phyloP scores from a whole-genome alignment of 1,140 invertebrate species.

The Dreissena polymorpha region DNA sequence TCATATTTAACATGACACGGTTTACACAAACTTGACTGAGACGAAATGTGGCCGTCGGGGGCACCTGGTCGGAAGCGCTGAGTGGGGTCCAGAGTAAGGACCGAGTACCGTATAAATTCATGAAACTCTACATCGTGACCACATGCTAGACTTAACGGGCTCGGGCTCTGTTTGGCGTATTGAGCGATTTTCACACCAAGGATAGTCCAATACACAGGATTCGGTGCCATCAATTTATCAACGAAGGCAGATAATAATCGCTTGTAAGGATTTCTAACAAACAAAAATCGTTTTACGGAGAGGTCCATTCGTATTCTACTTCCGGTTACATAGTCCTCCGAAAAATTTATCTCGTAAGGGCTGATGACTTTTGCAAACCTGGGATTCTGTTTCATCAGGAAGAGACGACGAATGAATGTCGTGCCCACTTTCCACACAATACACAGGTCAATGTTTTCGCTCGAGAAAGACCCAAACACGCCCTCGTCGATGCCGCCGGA shows the following conservation, averaged over 20 bases:
- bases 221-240: slow-evolving; percentile 68
- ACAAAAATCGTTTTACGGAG: slow-evolving; percentile 51
- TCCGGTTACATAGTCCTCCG: background rate
- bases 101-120: slow-evolving; percentile 65
- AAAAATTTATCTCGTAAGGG: background rate
- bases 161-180: background rate
- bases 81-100: slow-evolving; percentile 47
- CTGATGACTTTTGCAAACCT: background rate
- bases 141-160: slow-evolving; percentile 36
- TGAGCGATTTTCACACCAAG: slow-evolving; percentile 44
- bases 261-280: slow-evolving; percentile 64
- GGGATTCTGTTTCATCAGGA: background rate
- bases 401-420: background rate
- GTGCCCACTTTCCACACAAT: slow-evolving; percentile 3
- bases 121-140: slow-evolving; percentile 67
- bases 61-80: background rate
- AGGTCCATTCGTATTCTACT: background rate
- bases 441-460: background rate
- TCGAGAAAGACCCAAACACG: background rate
- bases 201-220: slow-evolving; percentile 63
- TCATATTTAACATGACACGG: slow-evolving; percentile 60
- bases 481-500: background rate
- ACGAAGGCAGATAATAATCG: slow-evolving; percentile 64
- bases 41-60: slow-evolving; percentile 60
- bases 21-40: slow-evolving; percentile 59